Conservation (phyloP, 2,888 invertebrate species). For the Amitus sp. region DNA sequence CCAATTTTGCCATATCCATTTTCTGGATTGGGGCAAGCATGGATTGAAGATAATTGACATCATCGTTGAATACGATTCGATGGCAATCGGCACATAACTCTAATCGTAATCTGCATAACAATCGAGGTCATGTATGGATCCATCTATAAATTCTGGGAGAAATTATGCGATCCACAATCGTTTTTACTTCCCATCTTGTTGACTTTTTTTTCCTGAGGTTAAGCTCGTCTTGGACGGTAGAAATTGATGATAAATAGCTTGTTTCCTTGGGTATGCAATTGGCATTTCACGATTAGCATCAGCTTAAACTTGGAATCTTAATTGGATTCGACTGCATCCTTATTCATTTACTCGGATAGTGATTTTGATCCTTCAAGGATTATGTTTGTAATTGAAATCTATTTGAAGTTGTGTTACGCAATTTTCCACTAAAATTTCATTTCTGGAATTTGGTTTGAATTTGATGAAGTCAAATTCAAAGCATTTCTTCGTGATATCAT, state of each 20-base stretch:
- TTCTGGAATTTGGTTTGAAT: too few species aligned
- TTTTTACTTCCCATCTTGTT: constrained; percentile 19
- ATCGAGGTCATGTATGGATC: constrained; percentile 21
- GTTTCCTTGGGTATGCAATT: too few species aligned
- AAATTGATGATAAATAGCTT: too few species aligned
- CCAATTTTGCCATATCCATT: constrained; percentile 26
- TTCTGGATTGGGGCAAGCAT: constrained; percentile 28
- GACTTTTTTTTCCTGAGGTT: too few species aligned
- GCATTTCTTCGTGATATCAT: too few species aligned
- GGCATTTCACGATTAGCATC: too few species aligned
- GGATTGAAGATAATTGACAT: constrained; percentile 34
- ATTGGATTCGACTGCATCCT: too few species aligned
- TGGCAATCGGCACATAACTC: constrained; percentile 36
- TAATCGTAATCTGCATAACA: constrained; percentile 41
- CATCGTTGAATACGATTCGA: constrained; percentile 34
- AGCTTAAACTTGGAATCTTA: too few species aligned
- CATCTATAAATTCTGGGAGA: constrained; percentile 16
- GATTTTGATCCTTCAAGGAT: constrained; percentile 24
- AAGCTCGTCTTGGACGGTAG: too few species aligned
- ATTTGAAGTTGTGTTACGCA: too few species aligned
- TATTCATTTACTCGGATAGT: constrained; percentile 30
- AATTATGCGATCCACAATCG: constrained; percentile 5
- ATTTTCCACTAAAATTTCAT: too few species aligned
- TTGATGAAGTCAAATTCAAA: too few species aligned
- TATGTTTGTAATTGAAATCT: constrained; percentile 30